Conservation (phyloP, 1,140 invertebrate genomes). For the Bombus difficillimus region DNA sequence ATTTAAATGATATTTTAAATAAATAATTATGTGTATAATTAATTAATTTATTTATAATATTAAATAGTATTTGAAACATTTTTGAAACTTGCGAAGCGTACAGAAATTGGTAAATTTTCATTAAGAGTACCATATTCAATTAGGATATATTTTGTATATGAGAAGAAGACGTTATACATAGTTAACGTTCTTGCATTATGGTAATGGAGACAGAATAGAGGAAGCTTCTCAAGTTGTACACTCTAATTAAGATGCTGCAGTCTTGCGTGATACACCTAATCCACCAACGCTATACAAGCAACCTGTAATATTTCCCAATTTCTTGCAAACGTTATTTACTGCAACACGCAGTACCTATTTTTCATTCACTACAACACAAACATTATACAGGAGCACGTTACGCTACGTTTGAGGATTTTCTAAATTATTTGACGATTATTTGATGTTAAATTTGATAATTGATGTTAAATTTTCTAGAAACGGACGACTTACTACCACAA, state of each 20-base stretch:
- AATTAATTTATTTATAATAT: too few species aligned
- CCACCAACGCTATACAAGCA: neutral
- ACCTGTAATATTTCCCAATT: neutral
- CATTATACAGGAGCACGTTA: too few species aligned
- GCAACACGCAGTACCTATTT: neutral
- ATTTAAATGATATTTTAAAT: too few species aligned
- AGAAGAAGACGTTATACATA: neutral
- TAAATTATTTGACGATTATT: neutral
- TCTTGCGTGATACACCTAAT: neutral
- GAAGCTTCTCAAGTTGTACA: slow-evolving; percentile 7
- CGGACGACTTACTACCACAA: too few species aligned
- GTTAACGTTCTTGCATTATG: slow-evolving; percentile 6
- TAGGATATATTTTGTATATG: neutral
- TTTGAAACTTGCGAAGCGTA: neutral
- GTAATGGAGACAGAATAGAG: slow-evolving; percentile 21
- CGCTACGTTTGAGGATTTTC: too few species aligned
- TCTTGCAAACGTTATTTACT: neutral
- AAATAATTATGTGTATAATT: too few species aligned
- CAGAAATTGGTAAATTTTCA: neutral
- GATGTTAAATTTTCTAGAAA: too few species aligned
- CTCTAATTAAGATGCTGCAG: neutral
- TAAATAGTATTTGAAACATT: too few species aligned
- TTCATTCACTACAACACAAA: neutral
- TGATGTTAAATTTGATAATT: neutral
- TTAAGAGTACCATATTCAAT: neutral